Evolutionary conservation across 1,140 invertebrate genomes (phyloP).

Genomic region (Goniozus legneri): DNA sequence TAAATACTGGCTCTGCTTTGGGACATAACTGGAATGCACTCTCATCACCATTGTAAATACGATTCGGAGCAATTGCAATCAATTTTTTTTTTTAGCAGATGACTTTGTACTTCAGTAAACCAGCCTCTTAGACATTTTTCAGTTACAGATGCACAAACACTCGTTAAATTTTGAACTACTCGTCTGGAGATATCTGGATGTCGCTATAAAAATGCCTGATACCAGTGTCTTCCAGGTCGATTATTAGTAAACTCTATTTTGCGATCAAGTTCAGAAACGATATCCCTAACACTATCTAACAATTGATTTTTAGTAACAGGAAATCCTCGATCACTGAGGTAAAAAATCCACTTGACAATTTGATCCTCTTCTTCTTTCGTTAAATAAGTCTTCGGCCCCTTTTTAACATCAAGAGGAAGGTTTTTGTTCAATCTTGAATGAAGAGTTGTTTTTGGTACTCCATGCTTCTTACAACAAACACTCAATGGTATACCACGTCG

Average conservation of each 20-base stretch:
- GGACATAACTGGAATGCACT: slow-evolving; percentile 33
- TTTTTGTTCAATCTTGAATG: too few relatives aligned
- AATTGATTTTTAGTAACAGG: slow-evolving; percentile 36
- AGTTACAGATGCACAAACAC: slow-evolving; percentile 23
- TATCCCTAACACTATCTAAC: slow-evolving; percentile 31
- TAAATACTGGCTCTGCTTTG: slow-evolving; percentile 28
- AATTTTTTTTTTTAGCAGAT: slow-evolving; percentile 18
- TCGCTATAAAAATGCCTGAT: slow-evolving; percentile 25
- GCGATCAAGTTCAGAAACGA: slow-evolving; percentile 27
- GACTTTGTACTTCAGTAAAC: slow-evolving; percentile 24
- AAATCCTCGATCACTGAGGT: slow-evolving; percentile 32
- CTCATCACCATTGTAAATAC: slow-evolving; percentile 42
- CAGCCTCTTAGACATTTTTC: slow-evolving; percentile 21
- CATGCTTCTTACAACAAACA: too few relatives aligned
- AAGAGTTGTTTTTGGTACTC: too few relatives aligned
- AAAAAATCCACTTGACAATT: slow-evolving; percentile 32
- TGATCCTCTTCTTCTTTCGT: slow-evolving; percentile 26
- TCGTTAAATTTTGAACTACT: slow-evolving; percentile 30
- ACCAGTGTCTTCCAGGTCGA: slow-evolving; percentile 32
- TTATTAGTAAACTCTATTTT: slow-evolving; percentile 31
- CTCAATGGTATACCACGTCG: too few relatives aligned
- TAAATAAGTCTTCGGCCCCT: slow-evolving; percentile 25
- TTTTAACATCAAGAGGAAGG: too few relatives aligned
- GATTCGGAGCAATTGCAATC: slow-evolving; percentile 18
- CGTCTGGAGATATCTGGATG: slow-evolving; percentile 27